Evolutionary conservation across 2,888 invertebrate genomes (phyloP), one percentile per base, ranked within the genome.

Genomic region (Papilio elwesi): DNA sequence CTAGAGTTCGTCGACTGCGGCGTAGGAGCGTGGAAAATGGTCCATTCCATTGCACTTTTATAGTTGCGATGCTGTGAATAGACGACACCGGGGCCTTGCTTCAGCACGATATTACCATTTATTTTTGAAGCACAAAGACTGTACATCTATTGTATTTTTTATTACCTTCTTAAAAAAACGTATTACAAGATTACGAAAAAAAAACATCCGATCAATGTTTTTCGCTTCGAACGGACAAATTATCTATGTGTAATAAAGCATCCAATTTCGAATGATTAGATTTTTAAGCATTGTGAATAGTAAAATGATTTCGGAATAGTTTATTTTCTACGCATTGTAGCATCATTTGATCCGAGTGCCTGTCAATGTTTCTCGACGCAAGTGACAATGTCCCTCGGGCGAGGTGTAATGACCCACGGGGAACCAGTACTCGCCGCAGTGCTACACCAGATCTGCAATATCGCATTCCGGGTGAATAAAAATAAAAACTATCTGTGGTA

Each of bases 341-440:
- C 57, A 57, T 59, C 43, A 51, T 59, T 26, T 15, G 7, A 49
- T 67, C 53, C 43, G 49, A 65, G 36, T 51, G 48, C 49, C 9
- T 57, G 59, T 66, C 67, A 67, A 48, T 49, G 66, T 47, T 49
- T 53, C 66, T 70, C 36, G 49, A 70, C 63, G 38, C 67, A 59
- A 66, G 73, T 70, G 73, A 70, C 73, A 74, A 70, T 74, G 70
- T 70, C 63, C 68, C 68, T 55, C 65, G 53, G 63, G 48, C 74
- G 67, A 52, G 57, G 74, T 74, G 74, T 74, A 74, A 74, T 74
- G 74, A 71, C 74, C 74, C 16, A 43, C n/a, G 38, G 62, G 70
- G 73, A 70, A 70, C 73, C 70, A 74, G 73, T 74, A 70, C 70
- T 49, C 49, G 73, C 49, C 73, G 70, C 73, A 59, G 67, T 62